Conservation (phyloP, 2,888 invertebrate species). For the Spilarctia lutea region DNA sequence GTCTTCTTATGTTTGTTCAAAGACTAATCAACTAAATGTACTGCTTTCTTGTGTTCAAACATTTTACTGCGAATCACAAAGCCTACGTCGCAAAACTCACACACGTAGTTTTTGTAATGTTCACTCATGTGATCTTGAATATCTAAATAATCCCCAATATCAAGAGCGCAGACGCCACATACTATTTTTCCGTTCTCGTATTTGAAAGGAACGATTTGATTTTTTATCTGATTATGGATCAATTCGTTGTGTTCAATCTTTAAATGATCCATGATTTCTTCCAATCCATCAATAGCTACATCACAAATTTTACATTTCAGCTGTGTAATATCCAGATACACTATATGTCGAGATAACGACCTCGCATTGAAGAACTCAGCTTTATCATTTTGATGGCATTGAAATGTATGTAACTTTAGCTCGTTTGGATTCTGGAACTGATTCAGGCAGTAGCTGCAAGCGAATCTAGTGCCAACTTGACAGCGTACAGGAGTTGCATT, state of each 20-base stretch:
- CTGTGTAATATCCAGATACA: constrained; percentile 70
- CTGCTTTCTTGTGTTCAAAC: constrained; percentile 65
- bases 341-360: constrained; percentile 64
- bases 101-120: constrained; percentile 74
- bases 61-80: constrained; percentile 62
- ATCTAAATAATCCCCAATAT: constrained; percentile 56
- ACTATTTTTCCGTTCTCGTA: constrained; percentile 49
- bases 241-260: constrained; percentile 60
- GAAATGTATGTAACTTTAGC: constrained; percentile 63
- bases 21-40: constrained; percentile 56
- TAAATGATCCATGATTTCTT: constrained; percentile 67
- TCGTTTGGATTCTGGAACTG: constrained; percentile 65
- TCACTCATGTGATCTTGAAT: constrained; percentile 73
- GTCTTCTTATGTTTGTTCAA: background rate
- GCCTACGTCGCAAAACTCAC: constrained; percentile 69
- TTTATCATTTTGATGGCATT: constrained; percentile 55
- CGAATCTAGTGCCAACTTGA: constrained; percentile 61
- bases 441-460: constrained; percentile 71
- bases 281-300: constrained; percentile 53
- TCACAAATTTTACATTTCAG: constrained; percentile 67
- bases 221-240: constrained; percentile 70
- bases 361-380: constrained; percentile 63
- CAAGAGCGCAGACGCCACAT: constrained; percentile 57
- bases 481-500: constrained; percentile 73
- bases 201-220: constrained; percentile 68